Conservation (phyloP, 2,113 vertebrate genomes). For the Anthoscopus minutus region DNA sequence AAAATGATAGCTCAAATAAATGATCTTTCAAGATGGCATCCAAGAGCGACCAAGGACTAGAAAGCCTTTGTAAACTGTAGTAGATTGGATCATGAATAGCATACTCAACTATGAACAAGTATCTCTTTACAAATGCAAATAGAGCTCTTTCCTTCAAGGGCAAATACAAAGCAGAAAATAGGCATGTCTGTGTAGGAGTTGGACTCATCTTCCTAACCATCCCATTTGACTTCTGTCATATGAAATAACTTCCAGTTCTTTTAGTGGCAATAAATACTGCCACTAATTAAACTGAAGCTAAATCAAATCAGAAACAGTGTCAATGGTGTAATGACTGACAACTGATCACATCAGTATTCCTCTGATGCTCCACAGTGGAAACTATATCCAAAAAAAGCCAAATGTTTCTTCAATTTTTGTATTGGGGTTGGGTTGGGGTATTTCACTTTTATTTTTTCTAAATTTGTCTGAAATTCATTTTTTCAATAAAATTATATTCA, state of each 20-base stretch:
- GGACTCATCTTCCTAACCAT: neutral
- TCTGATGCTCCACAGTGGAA: neutral
- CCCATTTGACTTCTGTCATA: neutral
- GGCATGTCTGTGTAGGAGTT: neutral
- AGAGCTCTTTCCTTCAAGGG: neutral
- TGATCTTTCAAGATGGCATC: neutral
- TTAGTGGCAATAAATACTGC: neutral
- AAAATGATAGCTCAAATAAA: neutral
- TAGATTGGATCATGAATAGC: neutral
- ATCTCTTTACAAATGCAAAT: neutral
- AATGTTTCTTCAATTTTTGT: neutral
- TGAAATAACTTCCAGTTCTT: neutral
- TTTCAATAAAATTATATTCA: neutral
- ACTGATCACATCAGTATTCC: neutral
- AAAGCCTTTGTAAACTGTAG: neutral
- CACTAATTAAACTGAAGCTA: constrained; percentile 1
- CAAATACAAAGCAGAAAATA: neutral
- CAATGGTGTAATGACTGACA: neutral
- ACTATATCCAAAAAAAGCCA: neutral
- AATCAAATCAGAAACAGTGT: neutral
- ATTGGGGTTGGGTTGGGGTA: neutral
- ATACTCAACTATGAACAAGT: neutral
- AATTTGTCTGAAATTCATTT: neutral
- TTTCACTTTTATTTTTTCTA: neutral
- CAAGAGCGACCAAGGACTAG: neutral